These are phyloP conservation scores for Megaceryle alcyon DNA, from an alignment of 2,797 vertebrate species.

Conservation along the genomic window DNA sequence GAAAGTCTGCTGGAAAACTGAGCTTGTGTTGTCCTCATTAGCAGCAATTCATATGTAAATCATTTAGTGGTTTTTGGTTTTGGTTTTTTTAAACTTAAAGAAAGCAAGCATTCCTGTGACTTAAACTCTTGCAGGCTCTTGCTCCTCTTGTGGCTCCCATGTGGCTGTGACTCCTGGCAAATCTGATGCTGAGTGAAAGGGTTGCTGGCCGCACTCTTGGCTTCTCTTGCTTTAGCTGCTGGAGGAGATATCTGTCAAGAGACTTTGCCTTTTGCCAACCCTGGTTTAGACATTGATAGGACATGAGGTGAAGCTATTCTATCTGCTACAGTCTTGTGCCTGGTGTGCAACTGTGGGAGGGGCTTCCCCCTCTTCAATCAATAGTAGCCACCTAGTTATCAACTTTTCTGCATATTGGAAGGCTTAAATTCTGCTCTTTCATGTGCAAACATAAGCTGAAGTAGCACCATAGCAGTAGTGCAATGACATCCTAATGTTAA, in stretches of 20 bases:
- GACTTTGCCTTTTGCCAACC: neutral
- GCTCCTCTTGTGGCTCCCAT: neutral
- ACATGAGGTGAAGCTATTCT: neutral
- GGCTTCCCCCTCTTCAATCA: neutral
- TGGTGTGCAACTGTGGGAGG: neutral
- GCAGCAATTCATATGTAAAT: constrained; percentile 75
- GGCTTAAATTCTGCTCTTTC: neutral
- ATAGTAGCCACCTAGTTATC: neutral
- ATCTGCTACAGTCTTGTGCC: neutral
- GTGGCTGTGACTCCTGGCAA: neutral
- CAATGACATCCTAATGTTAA: neutral
- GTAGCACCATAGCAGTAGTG: neutral
- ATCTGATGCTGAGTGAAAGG: neutral
- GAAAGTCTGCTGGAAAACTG: constrained; percentile 62
- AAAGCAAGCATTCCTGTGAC: neutral
- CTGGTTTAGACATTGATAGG: neutral
- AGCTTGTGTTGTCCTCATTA: constrained; percentile 62
- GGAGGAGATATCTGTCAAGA: neutral
- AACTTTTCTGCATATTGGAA: neutral
- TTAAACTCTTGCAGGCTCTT: constrained; percentile 26
- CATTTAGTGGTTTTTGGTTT: neutral
- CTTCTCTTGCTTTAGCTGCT: neutral
- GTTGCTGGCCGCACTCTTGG: neutral
- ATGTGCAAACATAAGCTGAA: neutral
- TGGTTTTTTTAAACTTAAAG: neutral